Percentiles rank a stretch among this genome's conserved stretches.
phyloP scores from a whole-genome alignment of 2,113 vertebrate species.

The Suricata suricatta region DNA sequence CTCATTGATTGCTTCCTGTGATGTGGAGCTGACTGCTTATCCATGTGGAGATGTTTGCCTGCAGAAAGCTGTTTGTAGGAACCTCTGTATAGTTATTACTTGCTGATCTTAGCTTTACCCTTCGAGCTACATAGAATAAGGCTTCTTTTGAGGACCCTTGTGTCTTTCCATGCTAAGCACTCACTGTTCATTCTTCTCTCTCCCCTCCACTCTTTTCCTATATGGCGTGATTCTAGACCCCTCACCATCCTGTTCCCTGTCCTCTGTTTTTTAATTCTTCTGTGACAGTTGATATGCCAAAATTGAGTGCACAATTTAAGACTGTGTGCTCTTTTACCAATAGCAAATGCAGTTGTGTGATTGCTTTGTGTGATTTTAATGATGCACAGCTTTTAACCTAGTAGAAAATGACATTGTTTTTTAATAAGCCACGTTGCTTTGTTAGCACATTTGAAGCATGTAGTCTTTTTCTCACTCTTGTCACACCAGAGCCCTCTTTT shows the following conservation, averaged over 20 bases:
- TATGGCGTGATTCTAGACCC: neutral
- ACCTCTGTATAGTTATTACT: neutral
- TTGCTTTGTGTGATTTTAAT: neutral
- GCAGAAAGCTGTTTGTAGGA: neutral
- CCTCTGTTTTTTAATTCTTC: neutral
- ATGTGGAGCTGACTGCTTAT: neutral
- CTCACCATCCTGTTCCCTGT: neutral
- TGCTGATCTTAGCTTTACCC: neutral
- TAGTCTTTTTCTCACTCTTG: neutral
- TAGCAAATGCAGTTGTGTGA: neutral
- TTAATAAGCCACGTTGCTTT: neutral
- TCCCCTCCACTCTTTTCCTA: neutral
- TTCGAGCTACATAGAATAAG: neutral
- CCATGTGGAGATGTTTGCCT: neutral
- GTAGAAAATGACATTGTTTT: neutral
- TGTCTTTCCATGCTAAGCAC: neutral
- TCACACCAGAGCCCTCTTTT: neutral
- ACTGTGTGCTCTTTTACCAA: neutral
- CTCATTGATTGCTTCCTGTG: neutral
- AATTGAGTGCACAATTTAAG: neutral
- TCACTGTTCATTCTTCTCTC: neutral
- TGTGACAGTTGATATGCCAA: neutral
- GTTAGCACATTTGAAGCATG: neutral
- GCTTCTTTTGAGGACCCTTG: neutral
- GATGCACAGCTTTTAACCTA: neutral